Evolutionary conservation across 2,797 vertebrate genomes (phyloP).

Genomic region (Iguana delicatissima): DNA sequence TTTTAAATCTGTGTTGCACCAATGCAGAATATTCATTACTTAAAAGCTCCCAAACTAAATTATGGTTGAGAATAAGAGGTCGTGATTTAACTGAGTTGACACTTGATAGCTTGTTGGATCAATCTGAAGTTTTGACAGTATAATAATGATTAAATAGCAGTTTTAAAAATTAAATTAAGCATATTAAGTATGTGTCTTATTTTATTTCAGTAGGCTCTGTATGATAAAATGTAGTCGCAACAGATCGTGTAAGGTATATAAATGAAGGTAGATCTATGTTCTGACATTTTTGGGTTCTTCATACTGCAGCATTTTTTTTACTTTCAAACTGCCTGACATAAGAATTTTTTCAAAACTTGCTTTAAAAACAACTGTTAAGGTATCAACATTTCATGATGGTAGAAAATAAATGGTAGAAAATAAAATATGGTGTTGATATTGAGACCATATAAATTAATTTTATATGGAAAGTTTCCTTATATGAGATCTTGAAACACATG

Average conservation of each 20-base stretch:
- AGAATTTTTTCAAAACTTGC: slow-evolving; percentile 5
- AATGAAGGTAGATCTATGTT: background rate
- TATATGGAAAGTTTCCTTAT: background rate
- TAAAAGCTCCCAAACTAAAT: slow-evolving; percentile 41
- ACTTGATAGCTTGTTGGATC: slow-evolving; percentile 46
- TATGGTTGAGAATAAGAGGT: slow-evolving; percentile 7
- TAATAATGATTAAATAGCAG: slow-evolving; percentile 46
- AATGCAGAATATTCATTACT: slow-evolving; percentile 27
- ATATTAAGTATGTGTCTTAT: slow-evolving; percentile 32
- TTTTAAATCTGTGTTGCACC: slow-evolving; percentile 33
- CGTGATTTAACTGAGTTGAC: slow-evolving; percentile 34
- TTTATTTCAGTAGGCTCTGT: slow-evolving; percentile 39
- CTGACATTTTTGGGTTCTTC: slow-evolving; percentile 26
- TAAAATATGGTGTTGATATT: background rate
- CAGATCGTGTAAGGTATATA: slow-evolving; percentile 56
- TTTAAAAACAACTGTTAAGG: slow-evolving; percentile 36
- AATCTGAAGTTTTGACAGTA: slow-evolving; percentile 30
- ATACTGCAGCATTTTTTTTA: slow-evolving; percentile 8
- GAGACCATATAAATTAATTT: no score
- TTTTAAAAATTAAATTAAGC: slow-evolving; percentile 39
- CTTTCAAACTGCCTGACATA: slow-evolving; percentile 43
- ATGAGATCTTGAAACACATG: background rate
- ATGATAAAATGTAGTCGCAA: background rate
- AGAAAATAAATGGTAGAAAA: slow-evolving; percentile 19
- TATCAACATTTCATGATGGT: slow-evolving; percentile 36